Percentiles rank a stretch among this genome's conserved stretches.
Evolutionary conservation across 2,113 vertebrate genomes (phyloP).

Genomic region (Jacana jacana): DNA sequence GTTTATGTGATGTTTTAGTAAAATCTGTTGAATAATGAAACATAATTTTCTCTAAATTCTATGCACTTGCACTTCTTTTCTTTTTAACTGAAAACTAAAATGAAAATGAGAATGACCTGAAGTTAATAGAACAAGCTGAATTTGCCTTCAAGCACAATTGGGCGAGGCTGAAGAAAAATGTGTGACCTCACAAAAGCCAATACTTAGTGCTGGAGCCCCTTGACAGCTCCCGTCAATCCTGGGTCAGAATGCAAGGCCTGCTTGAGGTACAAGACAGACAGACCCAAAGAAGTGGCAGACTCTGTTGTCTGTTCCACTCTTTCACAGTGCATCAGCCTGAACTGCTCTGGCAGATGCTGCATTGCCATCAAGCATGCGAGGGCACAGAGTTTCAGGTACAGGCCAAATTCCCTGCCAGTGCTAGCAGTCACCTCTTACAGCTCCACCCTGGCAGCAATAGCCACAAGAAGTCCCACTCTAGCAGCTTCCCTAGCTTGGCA

Average conservation of each 20-base stretch:
- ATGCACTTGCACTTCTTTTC: not conserved
- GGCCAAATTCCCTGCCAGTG: not conserved
- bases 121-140: not conserved
- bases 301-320: not conserved
- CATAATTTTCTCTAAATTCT: not conserved
- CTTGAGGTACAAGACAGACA: not conserved
- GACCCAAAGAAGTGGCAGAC: not conserved
- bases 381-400: not conserved
- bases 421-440: not conserved
- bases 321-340: not conserved
- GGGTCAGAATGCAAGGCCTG: not conserved
- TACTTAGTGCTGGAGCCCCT: not conserved
- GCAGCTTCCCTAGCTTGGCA: not conserved
- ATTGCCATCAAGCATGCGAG: not conserved
- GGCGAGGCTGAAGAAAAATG: not conserved
- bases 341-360: not conserved
- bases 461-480: not conserved
- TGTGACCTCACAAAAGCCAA: not conserved
- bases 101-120: not conserved
- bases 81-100: not conserved
- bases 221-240: not conserved
- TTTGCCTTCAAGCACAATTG: not conserved
- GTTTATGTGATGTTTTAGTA: not conserved
- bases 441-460: not conserved
- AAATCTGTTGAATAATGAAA: not conserved